Percentiles rank a stretch among this genome's conserved stretches.
phyloP scores from a whole-genome alignment of 2,888 invertebrate species.

The Gastrophysa polygoni region DNA sequence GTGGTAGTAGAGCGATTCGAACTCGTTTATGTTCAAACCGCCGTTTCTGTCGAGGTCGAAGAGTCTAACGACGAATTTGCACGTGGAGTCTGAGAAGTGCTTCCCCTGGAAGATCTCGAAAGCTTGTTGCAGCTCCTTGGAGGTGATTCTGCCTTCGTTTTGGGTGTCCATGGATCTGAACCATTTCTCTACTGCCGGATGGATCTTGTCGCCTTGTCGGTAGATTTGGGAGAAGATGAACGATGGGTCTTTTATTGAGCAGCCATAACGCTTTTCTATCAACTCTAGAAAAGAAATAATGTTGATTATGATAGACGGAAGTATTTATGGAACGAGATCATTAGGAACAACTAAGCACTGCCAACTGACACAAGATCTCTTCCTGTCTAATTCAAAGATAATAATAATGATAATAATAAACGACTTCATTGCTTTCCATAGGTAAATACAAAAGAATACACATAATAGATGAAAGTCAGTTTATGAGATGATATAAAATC shows the following conservation, averaged over 20 bases:
- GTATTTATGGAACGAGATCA: no score
- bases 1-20: conserved; percentile 52
- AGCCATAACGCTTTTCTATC: conserved; percentile 12
- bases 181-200: conserved; percentile 50
- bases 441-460: no score
- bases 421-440: no score
- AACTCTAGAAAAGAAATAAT: conserved; percentile 10
- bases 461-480: no score
- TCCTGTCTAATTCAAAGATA: no score
- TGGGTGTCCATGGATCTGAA: conserved; percentile 46
- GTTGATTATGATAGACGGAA: not conserved
- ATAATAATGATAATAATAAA: no score
- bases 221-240: conserved; percentile 12
- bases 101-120: conserved; percentile 52
- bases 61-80: conserved; percentile 53
- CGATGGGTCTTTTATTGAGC: conserved; percentile 21
- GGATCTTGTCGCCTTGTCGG: conserved; percentile 18
- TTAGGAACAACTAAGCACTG: no score
- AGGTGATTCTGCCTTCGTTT: conserved; percentile 47
- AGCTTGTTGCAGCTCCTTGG: conserved; percentile 52
- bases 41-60: conserved; percentile 54
- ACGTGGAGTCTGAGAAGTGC: conserved; percentile 50
- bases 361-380: no score
- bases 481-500: no score
- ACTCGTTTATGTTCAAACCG: conserved; percentile 51